Base-by-base conservation (phyloP, 35 echinoderm and acorn worm species). In the Apostichopus japonicus region DNA sequence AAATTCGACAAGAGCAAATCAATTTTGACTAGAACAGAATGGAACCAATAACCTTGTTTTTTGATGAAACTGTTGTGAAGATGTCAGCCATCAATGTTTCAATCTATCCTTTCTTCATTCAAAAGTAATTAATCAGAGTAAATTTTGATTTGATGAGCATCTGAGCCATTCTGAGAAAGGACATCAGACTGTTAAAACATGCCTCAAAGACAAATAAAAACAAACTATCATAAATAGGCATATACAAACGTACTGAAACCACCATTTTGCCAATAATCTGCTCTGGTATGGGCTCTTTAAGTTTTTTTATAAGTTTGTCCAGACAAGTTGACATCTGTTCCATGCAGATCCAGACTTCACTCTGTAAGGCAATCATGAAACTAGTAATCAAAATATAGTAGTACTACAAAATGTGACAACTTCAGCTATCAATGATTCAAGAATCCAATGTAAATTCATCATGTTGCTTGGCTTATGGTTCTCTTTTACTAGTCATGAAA, bases 331-430 rank as follows among this genome's bases (percentile, higher is more conserved):
- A 95, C 97, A 99, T 99, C 77, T 96, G 95, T 79, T 99, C 97
- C 97, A 99, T 99, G 71, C 97, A 99, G 33, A 99, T 99, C 97
- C 97, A 99, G 5, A 99, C 97, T 83, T 99, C 97, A 96, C 97
- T 99, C 97, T 99, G 92, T 56, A 71, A 86, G 93, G 22, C 65
- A 63, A 23, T 87, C 2, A 87, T 16, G 53, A 80, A 70, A 33
- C 27, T 33, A 33, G 27, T 33, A 33, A 33, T 33, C 27, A 33
- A 1, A 22, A 78, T 22, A 33, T 3, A 24, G 15, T 22, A 77
- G 73, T 15, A 72, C n/a, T 3, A 72, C 27, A 33, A 33, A 33
- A 33, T 33, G 27, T 33, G 27, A 33, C 27, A 33, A 33, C 27
- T 33, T 33, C 11, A 72, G n/a, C 67, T n/a, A 72, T 24, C 78